Conservation (phyloP, 2,888 invertebrate genomes). For the Drosophila emarginata region DNA sequence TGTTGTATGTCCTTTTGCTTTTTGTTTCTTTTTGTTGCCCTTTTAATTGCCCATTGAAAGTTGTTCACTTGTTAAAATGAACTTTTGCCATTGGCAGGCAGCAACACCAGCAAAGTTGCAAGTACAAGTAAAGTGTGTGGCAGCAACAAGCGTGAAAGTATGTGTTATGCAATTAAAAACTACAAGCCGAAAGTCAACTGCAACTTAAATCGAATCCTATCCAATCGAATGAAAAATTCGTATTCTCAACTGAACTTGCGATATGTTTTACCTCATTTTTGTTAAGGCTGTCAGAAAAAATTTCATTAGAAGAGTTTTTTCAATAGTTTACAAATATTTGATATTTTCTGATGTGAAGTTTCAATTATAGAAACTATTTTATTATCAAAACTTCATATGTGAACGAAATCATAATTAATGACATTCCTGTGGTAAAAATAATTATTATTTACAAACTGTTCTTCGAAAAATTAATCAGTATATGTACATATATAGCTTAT, state of each 20-base stretch:
- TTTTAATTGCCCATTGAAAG: conserved; percentile 77
- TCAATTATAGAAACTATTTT: too few relatives aligned
- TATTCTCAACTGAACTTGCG: background rate
- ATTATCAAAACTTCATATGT: too few relatives aligned
- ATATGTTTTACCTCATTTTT: background rate
- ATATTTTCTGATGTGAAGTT: too few relatives aligned
- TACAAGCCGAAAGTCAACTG: conserved; percentile 27
- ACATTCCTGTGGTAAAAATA: too few relatives aligned
- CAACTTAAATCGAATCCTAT: conserved; percentile 6
- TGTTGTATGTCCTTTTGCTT: conserved; percentile 16
- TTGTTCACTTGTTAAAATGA: conserved; percentile 76
- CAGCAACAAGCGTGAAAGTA: conserved; percentile 63
- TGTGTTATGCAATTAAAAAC: conserved; percentile 70
- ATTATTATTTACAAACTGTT: too few relatives aligned
- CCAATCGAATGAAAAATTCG: background rate
- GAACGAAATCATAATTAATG: too few relatives aligned
- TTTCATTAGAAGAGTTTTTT: too few relatives aligned
- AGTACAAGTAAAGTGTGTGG: conserved; percentile 51
- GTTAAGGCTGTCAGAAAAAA: background rate
- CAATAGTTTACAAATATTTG: too few relatives aligned
- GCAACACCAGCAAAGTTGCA: conserved; percentile 26
- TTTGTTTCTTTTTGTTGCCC: conserved; percentile 80
- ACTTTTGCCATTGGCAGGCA: conserved; percentile 59
- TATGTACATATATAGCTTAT: too few relatives aligned
- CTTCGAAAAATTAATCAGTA: too few relatives aligned